phyloP scores from a whole-genome alignment of 2,113 vertebrate species.

The Microcebus lehilahytsara region DNA sequence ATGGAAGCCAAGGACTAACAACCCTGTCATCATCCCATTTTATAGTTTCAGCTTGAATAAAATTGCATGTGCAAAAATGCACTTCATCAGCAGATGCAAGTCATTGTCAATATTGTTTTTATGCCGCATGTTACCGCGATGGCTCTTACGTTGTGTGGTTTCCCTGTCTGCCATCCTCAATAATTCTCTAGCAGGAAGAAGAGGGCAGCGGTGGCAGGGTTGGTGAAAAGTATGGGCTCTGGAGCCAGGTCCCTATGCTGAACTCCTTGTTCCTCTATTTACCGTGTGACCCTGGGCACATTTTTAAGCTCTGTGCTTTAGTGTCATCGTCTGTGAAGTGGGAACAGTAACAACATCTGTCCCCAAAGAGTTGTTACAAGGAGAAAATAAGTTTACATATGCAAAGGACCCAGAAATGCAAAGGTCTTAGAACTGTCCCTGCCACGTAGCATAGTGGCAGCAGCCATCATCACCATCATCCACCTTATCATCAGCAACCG shows the following conservation, averaged over 20 bases:
- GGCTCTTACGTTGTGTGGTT: too few relatives aligned
- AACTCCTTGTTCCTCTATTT: neutral
- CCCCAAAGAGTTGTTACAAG: neutral
- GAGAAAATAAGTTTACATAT: neutral
- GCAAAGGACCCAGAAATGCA: neutral
- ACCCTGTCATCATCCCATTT: neutral
- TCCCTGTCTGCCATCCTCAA: neutral
- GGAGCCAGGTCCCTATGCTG: neutral
- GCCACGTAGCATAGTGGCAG: too few relatives aligned
- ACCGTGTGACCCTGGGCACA: neutral
- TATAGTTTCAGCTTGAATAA: neutral
- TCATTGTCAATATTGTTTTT: neutral
- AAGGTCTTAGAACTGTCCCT: neutral
- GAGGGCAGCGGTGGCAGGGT: neutral
- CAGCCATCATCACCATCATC: neutral
- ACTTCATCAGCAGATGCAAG: neutral
- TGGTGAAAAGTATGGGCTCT: neutral
- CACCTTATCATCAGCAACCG: neutral
- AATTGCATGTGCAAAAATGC: neutral
- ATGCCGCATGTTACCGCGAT: accelerated
- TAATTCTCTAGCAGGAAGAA: neutral
- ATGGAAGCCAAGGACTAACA: neutral
- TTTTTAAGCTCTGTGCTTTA: neutral
- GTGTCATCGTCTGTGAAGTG: neutral
- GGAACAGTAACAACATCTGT: neutral